Evolutionary conservation across 2,797 vertebrate genomes (phyloP), one percentile per base, ranked within the genome.

Genomic region (Pterois miles): DNA sequence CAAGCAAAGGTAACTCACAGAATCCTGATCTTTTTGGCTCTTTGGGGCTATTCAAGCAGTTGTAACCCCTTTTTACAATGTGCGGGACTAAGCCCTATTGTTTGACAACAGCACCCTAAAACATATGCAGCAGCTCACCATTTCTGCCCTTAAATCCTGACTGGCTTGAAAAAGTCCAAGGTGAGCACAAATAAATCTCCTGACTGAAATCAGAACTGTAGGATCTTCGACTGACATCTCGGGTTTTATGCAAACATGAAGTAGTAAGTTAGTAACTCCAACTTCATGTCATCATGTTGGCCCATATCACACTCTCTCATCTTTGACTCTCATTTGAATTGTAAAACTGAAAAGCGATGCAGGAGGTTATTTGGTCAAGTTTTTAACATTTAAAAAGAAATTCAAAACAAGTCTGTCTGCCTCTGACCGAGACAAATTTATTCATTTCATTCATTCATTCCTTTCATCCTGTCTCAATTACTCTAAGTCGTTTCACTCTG

Each of bases 251-350:
- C 25, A 10, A 48, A 36, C 69, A 58, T 48, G n/a, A 48, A n/a
- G 4, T n/a, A 48, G 20, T n/a, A 48, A 48, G 46, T 48, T 48
- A 18, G 40, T 43, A 48, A 48, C 46, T 48, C 29, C 13, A 34
- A 50, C 29, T 48, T 23, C 38, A 25, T 20, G n/a, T 34, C 6
- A 38, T 16, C 16, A 22, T 27, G 27, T 18, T 40, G 40, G 18
- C 43, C 31, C 3, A 9, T 13, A 31, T 38, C 22, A 8, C 14
- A 46, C 31, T 9, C 46, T 65, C 9, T 16, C 9, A 22, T 66
- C 22, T 65, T 67, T 50, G 36, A 62, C 56, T 65, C 23, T 59
- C 18, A 50, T 65, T 60, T 46, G 25, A 74, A 74, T 52, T 74
- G 64, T 18, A 34, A 54, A 81, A 50, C 11, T 7, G 22, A 71